Percentiles rank a stretch among this genome's conserved stretches.
These are phyloP conservation scores for Xanthia togata DNA, from an alignment of 2,888 invertebrate species.

Conservation along the genomic window DNA sequence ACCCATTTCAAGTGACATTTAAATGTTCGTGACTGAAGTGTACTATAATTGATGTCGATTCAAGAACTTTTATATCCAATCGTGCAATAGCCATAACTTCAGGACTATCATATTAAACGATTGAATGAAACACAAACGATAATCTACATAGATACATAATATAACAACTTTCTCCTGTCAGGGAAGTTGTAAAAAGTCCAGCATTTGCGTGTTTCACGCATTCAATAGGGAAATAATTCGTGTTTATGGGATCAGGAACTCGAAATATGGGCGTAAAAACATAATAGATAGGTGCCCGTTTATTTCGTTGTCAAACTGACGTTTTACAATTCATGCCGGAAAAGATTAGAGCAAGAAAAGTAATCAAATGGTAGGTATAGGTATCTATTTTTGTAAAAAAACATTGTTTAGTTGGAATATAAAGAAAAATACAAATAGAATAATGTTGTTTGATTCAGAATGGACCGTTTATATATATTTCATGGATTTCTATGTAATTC, in stretches of 20 bases:
- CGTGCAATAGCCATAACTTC: slow-evolving; percentile 11
- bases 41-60: slow-evolving; percentile 17
- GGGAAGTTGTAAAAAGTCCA: slow-evolving; percentile 56
- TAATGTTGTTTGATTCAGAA: neutral
- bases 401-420: neutral
- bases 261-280: slow-evolving; percentile 36
- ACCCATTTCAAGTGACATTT: neutral
- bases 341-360: slow-evolving; percentile 8
- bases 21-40: slow-evolving; percentile 19
- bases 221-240: slow-evolving; percentile 57
- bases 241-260: slow-evolving; percentile 57
- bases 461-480: neutral
- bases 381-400: neutral
- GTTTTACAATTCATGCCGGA: slow-evolving; percentile 16
- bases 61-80: slow-evolving; percentile 34
- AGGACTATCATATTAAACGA: slow-evolving; percentile 25
- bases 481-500: too few species aligned
- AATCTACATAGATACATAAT: slow-evolving; percentile 39
- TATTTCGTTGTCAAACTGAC: slow-evolving; percentile 11
- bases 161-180: slow-evolving; percentile 56
- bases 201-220: slow-evolving; percentile 66
- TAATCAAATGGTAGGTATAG: neutral
- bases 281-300: slow-evolving; percentile 35
- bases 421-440: neutral
- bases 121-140: slow-evolving; percentile 26